Percentiles rank a stretch among this genome's conserved stretches.
Evolutionary conservation across 2,888 invertebrate genomes (phyloP).

Genomic region (Melanostoma mellinum): DNA sequence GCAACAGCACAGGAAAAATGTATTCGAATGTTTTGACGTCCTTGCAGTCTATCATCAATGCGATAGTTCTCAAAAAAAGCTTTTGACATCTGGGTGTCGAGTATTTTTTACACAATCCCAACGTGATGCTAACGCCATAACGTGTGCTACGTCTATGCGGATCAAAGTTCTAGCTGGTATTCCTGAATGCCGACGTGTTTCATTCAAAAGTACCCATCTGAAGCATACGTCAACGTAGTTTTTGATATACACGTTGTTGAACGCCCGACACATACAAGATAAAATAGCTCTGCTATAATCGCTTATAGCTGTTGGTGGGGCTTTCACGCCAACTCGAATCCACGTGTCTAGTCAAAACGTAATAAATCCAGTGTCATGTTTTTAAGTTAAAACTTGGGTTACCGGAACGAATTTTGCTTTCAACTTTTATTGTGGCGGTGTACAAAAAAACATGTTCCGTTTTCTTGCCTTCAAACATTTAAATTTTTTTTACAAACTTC

Average conservation of each 20-base stretch:
- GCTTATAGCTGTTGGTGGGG: not conserved
- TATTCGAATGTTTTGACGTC: too few relatives aligned
- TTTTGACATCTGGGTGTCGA: too few relatives aligned
- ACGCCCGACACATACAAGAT: not conserved
- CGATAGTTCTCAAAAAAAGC: too few relatives aligned
- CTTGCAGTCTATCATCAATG: too few relatives aligned
- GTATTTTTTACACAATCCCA: too few relatives aligned
- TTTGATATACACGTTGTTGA: not conserved
- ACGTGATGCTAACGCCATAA: too few relatives aligned
- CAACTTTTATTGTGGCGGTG: not conserved
- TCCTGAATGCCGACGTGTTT: too few relatives aligned
- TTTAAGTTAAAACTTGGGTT: not conserved
- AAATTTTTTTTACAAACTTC: not conserved
- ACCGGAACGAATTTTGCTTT: not conserved
- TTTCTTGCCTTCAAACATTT: not conserved
- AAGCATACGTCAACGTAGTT: not conserved
- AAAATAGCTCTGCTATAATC: slow-evolving; percentile 4
- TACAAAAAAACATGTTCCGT: not conserved
- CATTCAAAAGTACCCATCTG: too few relatives aligned
- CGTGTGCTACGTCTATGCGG: too few relatives aligned
- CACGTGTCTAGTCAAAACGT: slow-evolving; percentile 5
- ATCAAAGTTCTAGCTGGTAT: too few relatives aligned
- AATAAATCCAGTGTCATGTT: not conserved
- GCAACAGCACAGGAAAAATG: too few relatives aligned
- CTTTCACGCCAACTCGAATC: not conserved